These are phyloP conservation scores for Eumerus sabulonum DNA, from an alignment of 2,888 invertebrate species.

Conservation along the genomic window DNA sequence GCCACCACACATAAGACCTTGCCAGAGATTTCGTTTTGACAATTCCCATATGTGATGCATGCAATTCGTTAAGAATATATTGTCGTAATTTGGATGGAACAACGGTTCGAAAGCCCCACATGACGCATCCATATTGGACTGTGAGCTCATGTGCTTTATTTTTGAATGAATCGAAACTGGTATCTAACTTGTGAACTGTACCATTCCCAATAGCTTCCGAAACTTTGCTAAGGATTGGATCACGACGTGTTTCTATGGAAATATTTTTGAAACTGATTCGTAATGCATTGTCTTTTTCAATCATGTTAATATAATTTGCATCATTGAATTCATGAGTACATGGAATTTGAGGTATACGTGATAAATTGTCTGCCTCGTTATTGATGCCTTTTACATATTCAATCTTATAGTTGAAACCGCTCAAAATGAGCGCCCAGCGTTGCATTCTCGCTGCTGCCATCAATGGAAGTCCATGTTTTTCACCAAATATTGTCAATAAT, in stretches of 20 bases:
- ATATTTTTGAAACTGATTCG: slow-evolving; percentile 48
- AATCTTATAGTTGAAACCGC: slow-evolving; percentile 32
- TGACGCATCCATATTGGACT: slow-evolving; percentile 39
- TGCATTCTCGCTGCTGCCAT: slow-evolving; percentile 47
- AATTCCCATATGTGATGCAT: slow-evolving; percentile 61
- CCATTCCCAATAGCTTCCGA: slow-evolving; percentile 36
- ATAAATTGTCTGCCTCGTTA: slow-evolving; percentile 20
- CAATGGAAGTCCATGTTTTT: slow-evolving; percentile 51
- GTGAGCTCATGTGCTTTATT: too few species aligned
- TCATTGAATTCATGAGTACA: slow-evolving; percentile 39
- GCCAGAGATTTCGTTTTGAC: slow-evolving; percentile 56
- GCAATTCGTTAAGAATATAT: slow-evolving; percentile 43
- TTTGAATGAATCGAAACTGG: slow-evolving; percentile 29
- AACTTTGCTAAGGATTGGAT: slow-evolving; percentile 35
- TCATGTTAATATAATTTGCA: slow-evolving; percentile 28
- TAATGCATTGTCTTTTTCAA: slow-evolving; percentile 38
- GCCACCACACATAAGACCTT: slow-evolving; percentile 43
- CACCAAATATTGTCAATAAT: slow-evolving; percentile 53
- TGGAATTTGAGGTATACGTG: slow-evolving; percentile 25
- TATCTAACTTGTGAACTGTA: slow-evolving; percentile 31
- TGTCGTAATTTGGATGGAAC: slow-evolving; percentile 43
- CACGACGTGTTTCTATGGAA: slow-evolving; percentile 33
- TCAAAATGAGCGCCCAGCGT: slow-evolving; percentile 30
- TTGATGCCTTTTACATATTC: slow-evolving; percentile 19
- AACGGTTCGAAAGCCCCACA: slow-evolving; percentile 50